Conservation (phyloP, 2,888 invertebrate genomes). For the Eristalis intricaria region DNA sequence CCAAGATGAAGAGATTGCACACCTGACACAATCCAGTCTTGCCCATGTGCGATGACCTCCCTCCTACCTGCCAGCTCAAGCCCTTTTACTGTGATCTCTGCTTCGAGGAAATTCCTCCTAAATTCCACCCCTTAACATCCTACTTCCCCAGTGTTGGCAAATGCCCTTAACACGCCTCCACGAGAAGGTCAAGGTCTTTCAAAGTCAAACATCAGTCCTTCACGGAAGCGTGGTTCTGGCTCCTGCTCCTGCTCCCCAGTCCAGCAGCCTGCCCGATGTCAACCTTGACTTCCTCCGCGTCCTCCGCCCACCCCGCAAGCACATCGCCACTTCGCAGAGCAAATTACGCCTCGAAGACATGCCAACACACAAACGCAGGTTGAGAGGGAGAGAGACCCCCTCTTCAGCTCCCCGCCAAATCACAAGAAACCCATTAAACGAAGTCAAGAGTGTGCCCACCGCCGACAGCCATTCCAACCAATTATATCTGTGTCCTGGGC, state of each 20-base stretch:
- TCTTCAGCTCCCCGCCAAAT: background rate
- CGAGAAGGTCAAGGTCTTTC: background rate
- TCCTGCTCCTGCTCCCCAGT: background rate
- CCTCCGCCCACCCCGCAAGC: background rate
- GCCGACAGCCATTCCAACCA: background rate
- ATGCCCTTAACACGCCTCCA: background rate
- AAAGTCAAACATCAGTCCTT: background rate
- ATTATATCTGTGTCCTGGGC: background rate
- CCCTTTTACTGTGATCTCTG: no score
- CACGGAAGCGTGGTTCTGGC: no score
- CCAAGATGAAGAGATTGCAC: no score
- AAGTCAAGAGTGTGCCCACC: background rate
- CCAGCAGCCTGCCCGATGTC: background rate
- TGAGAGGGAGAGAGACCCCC: background rate
- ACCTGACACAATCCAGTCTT: no score
- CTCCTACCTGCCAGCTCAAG: no score
- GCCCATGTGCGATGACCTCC: no score
- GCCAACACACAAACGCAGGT: background rate
- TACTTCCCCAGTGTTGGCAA: background rate
- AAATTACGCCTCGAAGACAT: background rate
- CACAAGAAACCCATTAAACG: slow-evolving; percentile 1
- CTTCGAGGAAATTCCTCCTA: no score
- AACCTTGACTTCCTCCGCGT: background rate
- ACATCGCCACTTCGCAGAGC: no score
- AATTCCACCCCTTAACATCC: background rate